Evolutionary conservation across 2,888 invertebrate genomes (phyloP).

Genomic region (Gryllus longicercus): DNA sequence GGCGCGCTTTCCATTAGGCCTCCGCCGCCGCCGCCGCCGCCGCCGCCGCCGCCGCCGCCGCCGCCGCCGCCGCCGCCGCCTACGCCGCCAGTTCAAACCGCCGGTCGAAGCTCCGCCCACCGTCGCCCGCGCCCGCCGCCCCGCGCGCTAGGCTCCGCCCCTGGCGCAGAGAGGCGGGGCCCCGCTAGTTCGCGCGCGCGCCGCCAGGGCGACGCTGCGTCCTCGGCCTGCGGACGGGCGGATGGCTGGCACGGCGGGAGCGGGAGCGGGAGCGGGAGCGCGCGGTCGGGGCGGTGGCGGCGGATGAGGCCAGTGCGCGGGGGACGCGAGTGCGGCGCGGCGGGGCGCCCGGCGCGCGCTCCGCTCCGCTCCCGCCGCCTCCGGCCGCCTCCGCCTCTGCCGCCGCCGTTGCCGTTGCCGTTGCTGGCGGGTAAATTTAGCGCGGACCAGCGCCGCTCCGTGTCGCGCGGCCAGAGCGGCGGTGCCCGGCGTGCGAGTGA

Average conservation of each 20-base stretch:
- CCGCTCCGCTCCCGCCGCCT: not conserved
- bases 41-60: too few species aligned
- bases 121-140: not conserved
- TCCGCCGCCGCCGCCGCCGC: too few species aligned
- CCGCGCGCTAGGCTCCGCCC: not conserved
- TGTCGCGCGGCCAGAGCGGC: not conserved
- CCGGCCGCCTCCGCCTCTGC: not conserved
- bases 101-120: conserved; percentile 2
- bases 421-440: not conserved
- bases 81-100: not conserved
- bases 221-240: not conserved
- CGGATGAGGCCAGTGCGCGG: not conserved
- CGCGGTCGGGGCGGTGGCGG: not conserved
- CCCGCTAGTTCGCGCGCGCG: not conserved
- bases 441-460: not conserved
- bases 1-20: not conserved
- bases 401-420: not conserved
- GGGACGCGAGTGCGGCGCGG: conserved; percentile 8
- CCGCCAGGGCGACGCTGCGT: conserved; percentile 8
- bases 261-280: not conserved
- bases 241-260: not conserved
- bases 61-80: not conserved
- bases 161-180: not conserved
- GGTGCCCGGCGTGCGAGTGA: not conserved
- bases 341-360: not conserved